Evolutionary conservation across 2,888 invertebrate genomes (phyloP).

Genomic region (Cheilosia scutellata): DNA sequence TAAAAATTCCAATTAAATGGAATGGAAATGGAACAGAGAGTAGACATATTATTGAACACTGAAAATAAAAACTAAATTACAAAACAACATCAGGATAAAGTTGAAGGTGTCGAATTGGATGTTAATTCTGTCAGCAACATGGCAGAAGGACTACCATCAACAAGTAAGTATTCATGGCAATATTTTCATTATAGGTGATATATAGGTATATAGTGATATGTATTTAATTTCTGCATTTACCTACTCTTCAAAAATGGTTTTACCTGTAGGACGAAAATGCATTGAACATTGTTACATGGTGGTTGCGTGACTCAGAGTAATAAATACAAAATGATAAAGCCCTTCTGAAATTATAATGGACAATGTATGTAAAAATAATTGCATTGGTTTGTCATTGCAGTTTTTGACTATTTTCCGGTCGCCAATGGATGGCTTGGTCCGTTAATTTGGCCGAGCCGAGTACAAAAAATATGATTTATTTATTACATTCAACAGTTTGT

Average conservation of each 20-base stretch:
- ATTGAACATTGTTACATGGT: neutral
- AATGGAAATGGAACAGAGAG: neutral
- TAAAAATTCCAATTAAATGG: slow-evolving; percentile 20
- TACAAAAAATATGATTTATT: neutral
- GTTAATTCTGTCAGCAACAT: slow-evolving; percentile 27
- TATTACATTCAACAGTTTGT: slow-evolving; percentile 35
- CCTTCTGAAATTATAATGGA: slow-evolving; percentile 1
- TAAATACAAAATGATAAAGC: neutral
- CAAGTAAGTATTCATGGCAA: slow-evolving; percentile 40
- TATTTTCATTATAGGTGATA: neutral
- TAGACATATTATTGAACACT: neutral
- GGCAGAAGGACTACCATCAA: slow-evolving; percentile 47
- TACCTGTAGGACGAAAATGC: neutral
- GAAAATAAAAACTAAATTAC: slow-evolving; percentile 5
- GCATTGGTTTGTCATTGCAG: neutral
- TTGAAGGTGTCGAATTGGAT: slow-evolving; percentile 28
- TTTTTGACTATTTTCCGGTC: slow-evolving; percentile 10
- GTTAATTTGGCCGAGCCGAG: no score
- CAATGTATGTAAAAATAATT: slow-evolving; percentile 1
- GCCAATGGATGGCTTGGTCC: neutral
- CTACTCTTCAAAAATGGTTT: neutral
- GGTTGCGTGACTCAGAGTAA: slow-evolving; percentile 31
- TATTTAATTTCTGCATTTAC: neutral
- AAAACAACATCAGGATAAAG: neutral
- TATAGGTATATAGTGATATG: no score